Conservation (phyloP, 2,113 vertebrate species). For the Rhynchopsitta pachyrhyncha region DNA sequence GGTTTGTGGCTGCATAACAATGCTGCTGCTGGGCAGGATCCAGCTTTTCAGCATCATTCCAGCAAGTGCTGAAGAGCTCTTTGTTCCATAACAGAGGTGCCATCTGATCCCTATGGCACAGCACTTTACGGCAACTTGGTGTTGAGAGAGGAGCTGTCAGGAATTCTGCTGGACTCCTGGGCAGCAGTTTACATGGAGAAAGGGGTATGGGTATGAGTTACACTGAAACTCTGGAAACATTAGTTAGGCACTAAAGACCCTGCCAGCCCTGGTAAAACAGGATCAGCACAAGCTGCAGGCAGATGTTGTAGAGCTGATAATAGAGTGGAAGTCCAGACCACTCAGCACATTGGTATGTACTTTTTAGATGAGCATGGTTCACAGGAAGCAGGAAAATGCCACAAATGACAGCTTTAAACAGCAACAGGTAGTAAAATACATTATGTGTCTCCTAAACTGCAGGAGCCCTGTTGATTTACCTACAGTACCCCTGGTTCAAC, state of each 20-base stretch:
- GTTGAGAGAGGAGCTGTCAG: background rate
- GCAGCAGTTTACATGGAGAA: rapidly evolving
- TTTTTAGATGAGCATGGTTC: background rate
- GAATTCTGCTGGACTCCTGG: background rate
- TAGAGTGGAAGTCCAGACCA: background rate
- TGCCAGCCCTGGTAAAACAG: background rate
- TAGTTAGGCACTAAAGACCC: background rate
- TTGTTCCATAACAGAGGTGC: background rate
- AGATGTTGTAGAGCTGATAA: background rate
- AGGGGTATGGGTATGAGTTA: background rate
- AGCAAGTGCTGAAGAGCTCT: background rate
- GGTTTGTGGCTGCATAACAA: background rate
- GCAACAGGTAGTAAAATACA: background rate
- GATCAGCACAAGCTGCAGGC: background rate
- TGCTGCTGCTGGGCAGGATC: background rate
- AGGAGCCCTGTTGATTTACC: background rate
- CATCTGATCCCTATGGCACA: background rate
- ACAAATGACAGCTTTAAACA: background rate
- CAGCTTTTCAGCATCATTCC: background rate
- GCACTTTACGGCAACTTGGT: background rate
- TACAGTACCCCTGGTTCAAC: background rate
- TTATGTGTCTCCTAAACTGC: background rate
- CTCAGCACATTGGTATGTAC: background rate
- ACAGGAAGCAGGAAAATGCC: background rate
- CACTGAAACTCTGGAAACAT: background rate